phyloP scores from a whole-genome alignment of 2,888 invertebrate genomes.

The Megaustenia siamemsis region DNA sequence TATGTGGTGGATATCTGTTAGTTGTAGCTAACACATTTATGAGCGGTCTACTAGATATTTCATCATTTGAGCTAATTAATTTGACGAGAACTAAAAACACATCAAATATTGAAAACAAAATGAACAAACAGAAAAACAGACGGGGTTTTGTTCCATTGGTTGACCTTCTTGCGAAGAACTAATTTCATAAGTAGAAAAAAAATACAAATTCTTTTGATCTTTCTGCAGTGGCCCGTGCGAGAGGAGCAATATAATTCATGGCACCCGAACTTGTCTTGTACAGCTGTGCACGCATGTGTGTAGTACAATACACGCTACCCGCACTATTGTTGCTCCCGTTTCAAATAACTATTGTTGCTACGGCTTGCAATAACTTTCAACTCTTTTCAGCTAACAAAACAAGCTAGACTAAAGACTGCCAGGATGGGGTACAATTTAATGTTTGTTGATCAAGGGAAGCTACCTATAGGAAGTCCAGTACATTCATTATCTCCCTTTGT shows the following conservation, averaged over 20 bases:
- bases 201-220: neutral
- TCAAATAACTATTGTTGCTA: too few relatives aligned
- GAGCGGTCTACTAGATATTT: too few relatives aligned
- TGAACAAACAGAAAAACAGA: too few relatives aligned
- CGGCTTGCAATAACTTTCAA: neutral
- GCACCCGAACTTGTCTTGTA: neutral
- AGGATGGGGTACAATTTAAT: neutral
- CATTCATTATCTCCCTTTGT: neutral
- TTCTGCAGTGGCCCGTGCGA: neutral
- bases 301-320: neutral
- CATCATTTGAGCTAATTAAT: neutral
- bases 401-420: neutral
- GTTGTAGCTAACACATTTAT: too few relatives aligned
- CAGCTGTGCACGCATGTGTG: neutral
- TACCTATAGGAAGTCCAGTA: neutral
- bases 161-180: neutral
- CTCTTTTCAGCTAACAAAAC: neutral
- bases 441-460: neutral
- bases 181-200: neutral
- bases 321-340: slow-evolving; percentile 13
- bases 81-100: neutral
- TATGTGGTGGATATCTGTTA: too few relatives aligned
- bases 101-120: neutral
- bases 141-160: neutral
- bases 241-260: neutral